Base-by-base conservation (phyloP, 2,797 vertebrate species). In the Macroramphosus scolopax region DNA sequence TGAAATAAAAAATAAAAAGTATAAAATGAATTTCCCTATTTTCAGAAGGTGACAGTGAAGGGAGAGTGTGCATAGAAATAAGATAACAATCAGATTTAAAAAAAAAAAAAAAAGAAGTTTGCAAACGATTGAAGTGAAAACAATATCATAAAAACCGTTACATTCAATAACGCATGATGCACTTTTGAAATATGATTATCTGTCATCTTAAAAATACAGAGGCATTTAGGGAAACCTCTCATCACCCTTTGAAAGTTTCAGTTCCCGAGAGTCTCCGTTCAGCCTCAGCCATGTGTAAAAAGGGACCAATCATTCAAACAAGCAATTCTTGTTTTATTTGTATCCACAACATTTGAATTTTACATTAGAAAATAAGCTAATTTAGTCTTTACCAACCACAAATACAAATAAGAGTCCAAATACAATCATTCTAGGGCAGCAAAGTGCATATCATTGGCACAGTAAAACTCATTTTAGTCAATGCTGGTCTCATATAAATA, bases 401-500 rank as follows among this genome's bases (percentile, higher is more conserved):
- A 75, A 64, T 65, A 80, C 60, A 80, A 70, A 80, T 37, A 75
- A 58, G 62, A 75, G 51, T 77, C 83, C 79, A 84, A 81, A 89
- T 71, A 72, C 77, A 76, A 82, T 79, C 77, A 83, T 75, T 78
- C 60, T 70, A 68, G 84, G 78, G 63, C 64, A 80, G 66, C 75
- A 86, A 86, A 82, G 85, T 89, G 83, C 83, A 84, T 84, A 68
- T 81, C 75, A 84, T 80, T 83, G 82, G 76, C 81, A 85, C 77
- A 83, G 66, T 78, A 58, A 72, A 82, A 82, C 72, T 79, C 38
- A 43, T 79, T 82, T 75, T 80, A 73, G 63, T 79, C 68, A 62
- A 74, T 68, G 81, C 77, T 85, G 78, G 75, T 85, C 72, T 86
- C 68, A 86, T 75, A 87, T 86, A 90, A 89, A 90, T 87, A 88